Evolutionary conservation across 2,113 vertebrate species (phyloP).

Genomic region (Burhinus bistriatus): DNA sequence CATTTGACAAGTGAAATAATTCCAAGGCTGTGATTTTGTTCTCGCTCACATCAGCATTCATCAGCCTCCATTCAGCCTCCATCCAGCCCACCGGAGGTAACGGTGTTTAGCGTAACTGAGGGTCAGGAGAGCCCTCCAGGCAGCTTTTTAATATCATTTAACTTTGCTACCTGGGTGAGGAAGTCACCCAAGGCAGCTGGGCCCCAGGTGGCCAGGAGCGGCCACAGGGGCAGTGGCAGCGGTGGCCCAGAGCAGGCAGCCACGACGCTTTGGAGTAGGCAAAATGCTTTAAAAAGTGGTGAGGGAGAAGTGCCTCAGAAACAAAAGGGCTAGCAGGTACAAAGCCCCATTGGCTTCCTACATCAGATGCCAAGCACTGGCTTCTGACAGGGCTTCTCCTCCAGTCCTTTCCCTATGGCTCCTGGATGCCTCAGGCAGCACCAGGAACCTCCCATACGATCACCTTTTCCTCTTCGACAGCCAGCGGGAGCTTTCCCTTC

Average conservation of each 20-base stretch:
- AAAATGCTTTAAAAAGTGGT: background rate
- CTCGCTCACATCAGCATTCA: background rate
- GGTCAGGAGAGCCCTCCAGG: background rate
- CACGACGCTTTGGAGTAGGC: background rate
- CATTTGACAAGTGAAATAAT: background rate
- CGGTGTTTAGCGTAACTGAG: background rate
- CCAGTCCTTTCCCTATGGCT: background rate
- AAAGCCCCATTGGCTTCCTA: background rate
- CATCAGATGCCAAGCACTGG: background rate
- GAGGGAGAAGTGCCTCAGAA: background rate
- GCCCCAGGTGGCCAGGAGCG: background rate
- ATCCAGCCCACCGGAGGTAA: background rate
- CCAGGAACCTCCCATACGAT: background rate
- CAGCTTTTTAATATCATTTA: background rate
- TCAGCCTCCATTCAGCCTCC: background rate
- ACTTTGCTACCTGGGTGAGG: background rate
- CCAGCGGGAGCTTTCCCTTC: background rate
- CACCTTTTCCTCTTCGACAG: background rate
- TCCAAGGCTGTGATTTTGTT: background rate
- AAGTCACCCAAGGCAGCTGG: background rate
- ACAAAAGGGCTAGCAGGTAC: background rate
- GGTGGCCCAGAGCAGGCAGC: background rate
- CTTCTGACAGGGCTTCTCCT: background rate
- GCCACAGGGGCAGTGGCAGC: background rate
- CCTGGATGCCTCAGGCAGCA: background rate